Evolutionary conservation across 1,140 invertebrate genomes (phyloP).

Genomic region (Lasioglossum baleicum): DNA sequence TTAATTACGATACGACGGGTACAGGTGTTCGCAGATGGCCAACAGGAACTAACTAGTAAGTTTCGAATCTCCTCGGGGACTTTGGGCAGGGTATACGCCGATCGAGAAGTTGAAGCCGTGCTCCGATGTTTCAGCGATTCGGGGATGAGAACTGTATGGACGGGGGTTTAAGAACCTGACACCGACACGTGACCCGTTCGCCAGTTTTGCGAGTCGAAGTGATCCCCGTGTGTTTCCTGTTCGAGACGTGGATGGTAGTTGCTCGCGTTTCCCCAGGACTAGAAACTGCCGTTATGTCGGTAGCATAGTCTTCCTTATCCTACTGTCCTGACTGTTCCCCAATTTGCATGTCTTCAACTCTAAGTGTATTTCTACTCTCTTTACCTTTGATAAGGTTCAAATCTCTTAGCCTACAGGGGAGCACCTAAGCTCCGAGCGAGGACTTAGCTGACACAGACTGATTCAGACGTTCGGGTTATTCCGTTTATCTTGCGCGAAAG

Average conservation of each 20-base stretch:
- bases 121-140: conserved; percentile 1
- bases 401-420: too few species aligned
- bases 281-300: neutral
- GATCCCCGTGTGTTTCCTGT: neutral
- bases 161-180: conserved; percentile 30
- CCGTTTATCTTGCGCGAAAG: too few species aligned
- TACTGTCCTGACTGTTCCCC: too few species aligned
- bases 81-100: neutral
- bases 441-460: too few species aligned
- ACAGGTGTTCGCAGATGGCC: conserved; percentile 40
- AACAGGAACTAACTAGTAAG: conserved; percentile 39
- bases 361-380: too few species aligned
- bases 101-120: conserved; percentile 19
- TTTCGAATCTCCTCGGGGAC: conserved; percentile 4
- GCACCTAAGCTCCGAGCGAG: too few species aligned
- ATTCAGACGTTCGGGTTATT: too few species aligned
- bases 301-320: neutral
- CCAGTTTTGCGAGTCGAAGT: neutral
- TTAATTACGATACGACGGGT: conserved; percentile 44
- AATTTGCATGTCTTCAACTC: too few species aligned
- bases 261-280: neutral
- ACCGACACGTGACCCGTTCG: conserved; percentile 19
- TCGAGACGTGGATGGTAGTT: neutral
- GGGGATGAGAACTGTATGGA: neutral
- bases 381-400: too few species aligned